Evolutionary conservation across 2,113 vertebrate genomes (phyloP), one percentile per base, ranked within the genome.

Genomic region (Callipepla squamata): DNA sequence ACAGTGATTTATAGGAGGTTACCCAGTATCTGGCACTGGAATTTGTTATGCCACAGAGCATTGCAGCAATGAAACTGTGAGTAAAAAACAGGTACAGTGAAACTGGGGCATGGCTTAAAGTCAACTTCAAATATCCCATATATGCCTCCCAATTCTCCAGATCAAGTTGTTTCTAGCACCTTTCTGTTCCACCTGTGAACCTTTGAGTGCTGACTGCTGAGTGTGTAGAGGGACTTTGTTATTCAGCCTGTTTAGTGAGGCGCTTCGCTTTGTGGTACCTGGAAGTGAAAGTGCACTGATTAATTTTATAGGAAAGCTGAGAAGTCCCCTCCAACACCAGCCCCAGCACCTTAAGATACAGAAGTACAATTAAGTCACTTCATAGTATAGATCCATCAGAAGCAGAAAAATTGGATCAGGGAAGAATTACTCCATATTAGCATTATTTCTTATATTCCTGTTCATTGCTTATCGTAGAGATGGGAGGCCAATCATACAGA

Each of bases 191-290:
- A 97, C 95, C 97, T 98, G 97, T 65, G 96, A 97, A 94, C 98
- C 98, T 98, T 97, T 98, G 73, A 96, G 83, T 93, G 97, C 93
- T 96, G 97, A 95, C 95, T 98, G 98, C 96, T 98, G 98, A 97
- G 96, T 97, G 97, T 97, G 98, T 57, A 97, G 96, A 98, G 97
- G 93, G 95, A 95, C 96, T 97, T 96, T 98, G 97, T 98, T 98
- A 98, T 95, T 98, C 98, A 98, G 98, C 95, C 98, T 98, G 96
- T 98, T 99, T 98, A 98, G 98, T 96, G 98, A 99, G 34, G 98
- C 97, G 96, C 98, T 98, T 97, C 98, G 98, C 93, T 96, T 98
- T 97, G 97, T 97, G 97, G 97, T 83, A 98, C 98, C 98, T 99
- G 95, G 85, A 98, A 98, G 92, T 98, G 90, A 98, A 98, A 96